Evolutionary conservation across 2,113 vertebrate species (phyloP).

Genomic region (Lagenorhynchus albirostris): DNA sequence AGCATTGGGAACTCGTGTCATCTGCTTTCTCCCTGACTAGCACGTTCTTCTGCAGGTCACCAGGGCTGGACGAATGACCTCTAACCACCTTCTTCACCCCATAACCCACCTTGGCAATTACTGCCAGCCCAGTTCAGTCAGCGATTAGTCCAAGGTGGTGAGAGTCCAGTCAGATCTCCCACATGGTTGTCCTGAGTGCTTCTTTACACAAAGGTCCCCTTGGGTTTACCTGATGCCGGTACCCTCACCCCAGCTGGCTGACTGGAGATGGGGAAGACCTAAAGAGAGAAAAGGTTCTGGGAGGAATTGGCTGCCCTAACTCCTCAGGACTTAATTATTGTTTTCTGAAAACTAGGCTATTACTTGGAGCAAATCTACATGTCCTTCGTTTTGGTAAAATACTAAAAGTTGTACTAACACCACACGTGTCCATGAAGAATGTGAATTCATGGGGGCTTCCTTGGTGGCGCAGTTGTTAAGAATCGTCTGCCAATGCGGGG

Average conservation of each 20-base stretch:
- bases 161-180: neutral
- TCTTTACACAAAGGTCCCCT: neutral
- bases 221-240: too few relatives aligned
- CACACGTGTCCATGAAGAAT: neutral
- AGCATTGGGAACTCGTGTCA: accelerated
- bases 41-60: neutral
- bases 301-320: neutral
- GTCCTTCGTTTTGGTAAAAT: neutral
- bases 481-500: too few relatives aligned
- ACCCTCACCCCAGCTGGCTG: neutral
- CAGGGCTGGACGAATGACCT: accelerated
- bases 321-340: neutral
- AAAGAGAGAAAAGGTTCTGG: neutral
- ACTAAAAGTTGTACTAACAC: too few relatives aligned
- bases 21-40: neutral
- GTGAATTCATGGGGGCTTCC: neutral
- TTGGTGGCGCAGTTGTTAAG: too few relatives aligned
- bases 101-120: accelerated
- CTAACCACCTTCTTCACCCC: neutral
- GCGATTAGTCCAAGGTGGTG: accelerated
- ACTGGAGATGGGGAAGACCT: neutral
- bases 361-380: neutral
- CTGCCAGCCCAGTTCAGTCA: neutral
- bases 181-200: accelerated
- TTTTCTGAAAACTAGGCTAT: neutral